These are phyloP conservation scores for Apis cerana DNA, from an alignment of 1,140 invertebrate species.

Conservation along the genomic window DNA sequence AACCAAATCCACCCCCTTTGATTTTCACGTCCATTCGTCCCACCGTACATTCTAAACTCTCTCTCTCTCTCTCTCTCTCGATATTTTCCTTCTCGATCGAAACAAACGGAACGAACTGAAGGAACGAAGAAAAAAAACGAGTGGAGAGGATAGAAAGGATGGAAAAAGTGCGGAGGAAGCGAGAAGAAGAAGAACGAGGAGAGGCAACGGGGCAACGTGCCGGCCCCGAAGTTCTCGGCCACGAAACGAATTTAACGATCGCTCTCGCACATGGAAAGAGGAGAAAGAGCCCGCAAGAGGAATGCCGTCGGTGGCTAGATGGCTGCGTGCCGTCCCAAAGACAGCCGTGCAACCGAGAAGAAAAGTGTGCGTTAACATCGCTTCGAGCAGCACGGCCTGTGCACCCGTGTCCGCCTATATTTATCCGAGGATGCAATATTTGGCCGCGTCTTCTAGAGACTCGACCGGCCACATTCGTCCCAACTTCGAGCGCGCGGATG, in stretches of 20 bases:
- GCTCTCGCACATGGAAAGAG: constrained; percentile 63
- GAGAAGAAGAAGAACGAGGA: constrained; percentile 10
- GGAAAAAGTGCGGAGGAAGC: constrained; percentile 1
- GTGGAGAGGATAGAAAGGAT: not conserved
- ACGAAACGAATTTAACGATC: constrained; percentile 69
- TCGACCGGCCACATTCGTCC: constrained; percentile 65
- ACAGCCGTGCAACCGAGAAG: constrained; percentile 46
- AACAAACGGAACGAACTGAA: not conserved
- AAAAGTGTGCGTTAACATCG: constrained; percentile 62
- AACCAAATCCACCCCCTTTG: not conserved
- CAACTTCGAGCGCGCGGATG: constrained; percentile 61
- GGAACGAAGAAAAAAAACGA: not conserved
- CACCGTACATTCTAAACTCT: not conserved
- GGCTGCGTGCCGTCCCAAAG: constrained; percentile 55
- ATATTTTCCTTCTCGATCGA: no score
- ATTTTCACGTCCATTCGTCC: not conserved
- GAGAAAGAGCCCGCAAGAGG: constrained; percentile 57
- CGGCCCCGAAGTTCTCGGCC: constrained; percentile 63
- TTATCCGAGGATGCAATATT: constrained; percentile 71
- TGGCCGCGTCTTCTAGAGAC: constrained; percentile 61
- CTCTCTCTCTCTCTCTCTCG: not conserved
- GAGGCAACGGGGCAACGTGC: constrained; percentile 41
- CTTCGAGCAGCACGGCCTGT: constrained; percentile 37
- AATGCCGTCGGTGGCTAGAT: constrained; percentile 62
- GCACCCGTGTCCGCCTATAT: constrained; percentile 61